A percentile compares a stretch with the other conserved stretches of the same genome.
phyloP scores from a whole-genome alignment of 1,140 invertebrate genomes.

The Cherax destructor region DNA sequence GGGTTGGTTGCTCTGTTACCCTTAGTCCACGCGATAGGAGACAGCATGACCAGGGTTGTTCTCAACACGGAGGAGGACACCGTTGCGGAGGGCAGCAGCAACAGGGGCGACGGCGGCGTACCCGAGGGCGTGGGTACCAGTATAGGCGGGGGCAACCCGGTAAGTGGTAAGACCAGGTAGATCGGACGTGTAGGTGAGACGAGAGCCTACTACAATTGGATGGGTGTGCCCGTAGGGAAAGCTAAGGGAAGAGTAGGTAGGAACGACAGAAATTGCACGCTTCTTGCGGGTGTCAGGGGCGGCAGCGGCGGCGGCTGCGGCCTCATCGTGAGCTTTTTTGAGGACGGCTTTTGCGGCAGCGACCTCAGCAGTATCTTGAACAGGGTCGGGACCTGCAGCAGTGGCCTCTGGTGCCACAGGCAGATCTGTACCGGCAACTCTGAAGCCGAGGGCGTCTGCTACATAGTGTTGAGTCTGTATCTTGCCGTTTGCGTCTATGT shows the following conservation, averaged over 20 bases:
- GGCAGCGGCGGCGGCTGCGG: conserved; percentile 20
- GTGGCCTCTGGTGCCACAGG: conserved; percentile 36
- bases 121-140: neutral
- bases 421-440: conserved; percentile 55
- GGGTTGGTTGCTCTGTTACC: neutral
- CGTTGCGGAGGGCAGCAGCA: conserved; percentile 2
- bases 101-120: conserved; percentile 16
- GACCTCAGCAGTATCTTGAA: conserved; percentile 55
- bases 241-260: neutral
- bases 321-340: conserved; percentile 4
- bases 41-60: conserved; percentile 29
- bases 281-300: conserved; percentile 19
- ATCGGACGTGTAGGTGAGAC: neutral
- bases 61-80: conserved; percentile 25
- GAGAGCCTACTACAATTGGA: neutral
- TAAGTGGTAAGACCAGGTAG: neutral
- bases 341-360: conserved; percentile 41
- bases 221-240: conserved; percentile 35
- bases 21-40: conserved; percentile 31
- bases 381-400: conserved; percentile 22
- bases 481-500: conserved; percentile 54
- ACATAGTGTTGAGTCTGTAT: conserved; percentile 59
- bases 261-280: neutral
- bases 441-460: conserved; percentile 54
- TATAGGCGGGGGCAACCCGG: neutral